These are phyloP conservation scores for Porites evermanni DNA, from an alignment of 92 coral and sea anemone species.

Conservation along the genomic window DNA sequence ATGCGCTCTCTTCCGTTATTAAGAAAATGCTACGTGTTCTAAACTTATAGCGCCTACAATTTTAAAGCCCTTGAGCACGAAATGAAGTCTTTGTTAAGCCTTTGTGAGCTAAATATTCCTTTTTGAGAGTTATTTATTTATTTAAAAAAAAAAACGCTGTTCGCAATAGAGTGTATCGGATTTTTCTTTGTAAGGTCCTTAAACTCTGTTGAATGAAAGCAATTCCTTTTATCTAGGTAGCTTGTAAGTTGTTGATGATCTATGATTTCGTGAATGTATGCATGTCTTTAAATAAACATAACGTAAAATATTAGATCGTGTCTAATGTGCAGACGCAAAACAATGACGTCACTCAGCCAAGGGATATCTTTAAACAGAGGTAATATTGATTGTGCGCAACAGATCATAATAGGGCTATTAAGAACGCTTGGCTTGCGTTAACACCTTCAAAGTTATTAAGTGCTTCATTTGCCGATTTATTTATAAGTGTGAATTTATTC, in stretches of 20 bases:
- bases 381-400: slow-evolving; percentile 20
- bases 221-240: not conserved
- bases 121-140: not conserved
- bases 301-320: not conserved
- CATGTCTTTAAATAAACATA: not conserved
- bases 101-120: not conserved
- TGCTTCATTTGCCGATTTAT: not conserved
- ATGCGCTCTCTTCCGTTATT: slow-evolving; percentile 7
- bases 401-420: too few species aligned
- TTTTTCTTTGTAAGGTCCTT: not conserved
- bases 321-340: not conserved
- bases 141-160: too few species aligned
- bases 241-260: not conserved
- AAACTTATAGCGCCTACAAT: not conserved
- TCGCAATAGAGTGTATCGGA: too few species aligned
- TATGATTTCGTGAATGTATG: not conserved
- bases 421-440: too few species aligned
- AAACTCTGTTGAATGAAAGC: not conserved
- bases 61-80: not conserved
- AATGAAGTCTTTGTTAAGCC: not conserved
- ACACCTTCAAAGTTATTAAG: not conserved
- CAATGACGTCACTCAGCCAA: not conserved
- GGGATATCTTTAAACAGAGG: not conserved
- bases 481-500: not conserved
- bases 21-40: not conserved